Conservation (phyloP, 92 coral and sea anemone genomes). For the Epizoanthus illoricatus region DNA sequence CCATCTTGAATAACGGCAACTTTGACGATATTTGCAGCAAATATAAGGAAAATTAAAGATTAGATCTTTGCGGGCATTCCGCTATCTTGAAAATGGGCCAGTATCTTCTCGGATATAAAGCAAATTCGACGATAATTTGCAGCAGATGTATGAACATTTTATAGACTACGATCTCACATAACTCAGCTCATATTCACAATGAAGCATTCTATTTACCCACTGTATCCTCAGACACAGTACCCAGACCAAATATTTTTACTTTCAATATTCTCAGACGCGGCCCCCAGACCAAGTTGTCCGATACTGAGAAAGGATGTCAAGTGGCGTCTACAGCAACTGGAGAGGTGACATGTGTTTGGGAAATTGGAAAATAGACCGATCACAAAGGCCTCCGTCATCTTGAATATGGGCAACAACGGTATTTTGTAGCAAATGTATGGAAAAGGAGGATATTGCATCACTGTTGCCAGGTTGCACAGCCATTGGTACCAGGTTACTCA, state of each 20-base stretch:
- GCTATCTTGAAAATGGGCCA: not conserved
- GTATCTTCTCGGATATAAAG: too few species aligned
- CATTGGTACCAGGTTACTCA: not conserved
- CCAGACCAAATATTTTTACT: slow-evolving; percentile 37
- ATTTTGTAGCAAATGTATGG: too few species aligned
- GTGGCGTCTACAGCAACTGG: slow-evolving; percentile 91
- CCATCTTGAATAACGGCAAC: too few species aligned
- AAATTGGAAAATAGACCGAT: too few species aligned
- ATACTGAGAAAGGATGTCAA: slow-evolving; percentile 55
- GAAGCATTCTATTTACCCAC: not conserved
- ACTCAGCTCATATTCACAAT: too few species aligned
- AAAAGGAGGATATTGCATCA: not conserved
- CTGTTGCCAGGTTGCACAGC: not conserved
- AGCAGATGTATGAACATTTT: too few species aligned
- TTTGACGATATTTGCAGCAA: too few species aligned
- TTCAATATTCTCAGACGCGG: slow-evolving; percentile 50
- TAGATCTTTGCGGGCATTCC: too few species aligned
- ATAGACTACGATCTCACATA: too few species aligned
- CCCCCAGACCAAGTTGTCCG: slow-evolving; percentile 69
- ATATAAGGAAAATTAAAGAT: too few species aligned
- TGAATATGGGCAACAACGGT: too few species aligned
- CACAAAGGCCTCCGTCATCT: not conserved
- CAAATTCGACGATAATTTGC: too few species aligned
- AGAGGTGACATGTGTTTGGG: slow-evolving; percentile 20
- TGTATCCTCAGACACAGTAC: slow-evolving; percentile 55